Evolutionary conservation across 2,797 vertebrate genomes (phyloP).

Genomic region (Clarias laeviceps): DNA sequence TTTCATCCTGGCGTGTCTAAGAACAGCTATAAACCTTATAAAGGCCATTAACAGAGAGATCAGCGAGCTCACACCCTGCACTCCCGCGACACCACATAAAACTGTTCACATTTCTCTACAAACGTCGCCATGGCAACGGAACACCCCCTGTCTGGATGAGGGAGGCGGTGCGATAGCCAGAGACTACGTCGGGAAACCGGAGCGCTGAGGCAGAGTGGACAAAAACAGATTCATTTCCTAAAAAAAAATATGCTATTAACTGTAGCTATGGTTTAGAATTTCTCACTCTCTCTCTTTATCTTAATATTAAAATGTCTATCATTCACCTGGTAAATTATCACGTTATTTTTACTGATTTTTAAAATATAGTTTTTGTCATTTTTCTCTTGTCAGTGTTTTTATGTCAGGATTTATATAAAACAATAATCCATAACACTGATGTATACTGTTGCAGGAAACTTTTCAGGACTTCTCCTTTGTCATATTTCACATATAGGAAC

Average conservation of each 20-base stretch:
- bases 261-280: not conserved
- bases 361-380: not conserved
- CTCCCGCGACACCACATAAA: slow-evolving; percentile 19
- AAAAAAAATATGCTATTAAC: not conserved
- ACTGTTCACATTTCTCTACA: slow-evolving; percentile 15
- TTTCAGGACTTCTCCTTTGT: no score
- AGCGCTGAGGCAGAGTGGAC: not conserved
- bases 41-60: slow-evolving; percentile 12
- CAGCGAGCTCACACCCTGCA: slow-evolving; percentile 4
- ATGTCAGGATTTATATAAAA: not conserved
- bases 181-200: not conserved
- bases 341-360: not conserved
- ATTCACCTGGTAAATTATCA: not conserved
- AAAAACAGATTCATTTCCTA: not conserved
- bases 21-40: not conserved
- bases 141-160: not conserved
- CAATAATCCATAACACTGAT: not conserved
- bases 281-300: not conserved
- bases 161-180: slow-evolving; percentile 8
- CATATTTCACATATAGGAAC: not conserved
- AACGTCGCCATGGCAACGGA: slow-evolving; percentile 34
- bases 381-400: not conserved
- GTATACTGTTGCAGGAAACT: no score
- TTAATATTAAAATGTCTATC: not conserved
- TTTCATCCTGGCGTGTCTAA: not conserved